Evolutionary conservation across 2,888 invertebrate species (phyloP).

Genomic region (Ecliptopera silaceata): DNA sequence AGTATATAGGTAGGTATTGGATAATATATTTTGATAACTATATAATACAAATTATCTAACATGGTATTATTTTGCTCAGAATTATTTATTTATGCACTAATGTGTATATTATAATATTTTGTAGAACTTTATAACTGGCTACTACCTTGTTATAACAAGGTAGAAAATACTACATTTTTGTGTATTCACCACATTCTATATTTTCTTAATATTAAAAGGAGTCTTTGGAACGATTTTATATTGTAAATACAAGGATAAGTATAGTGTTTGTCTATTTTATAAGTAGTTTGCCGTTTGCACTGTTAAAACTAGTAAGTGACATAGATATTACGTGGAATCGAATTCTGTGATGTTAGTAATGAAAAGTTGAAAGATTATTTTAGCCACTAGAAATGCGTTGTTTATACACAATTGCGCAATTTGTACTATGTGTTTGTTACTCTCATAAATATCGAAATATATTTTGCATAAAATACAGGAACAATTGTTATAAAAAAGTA

Average conservation of each 20-base stretch:
- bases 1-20: neutral
- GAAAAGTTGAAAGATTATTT: neutral
- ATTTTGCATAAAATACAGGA: too few relatives aligned
- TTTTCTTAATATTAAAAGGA: neutral
- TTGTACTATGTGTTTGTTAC: too few relatives aligned
- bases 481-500: too few relatives aligned
- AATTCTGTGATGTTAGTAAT: constrained; percentile 3
- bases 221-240: constrained; percentile 5
- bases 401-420: too few relatives aligned
- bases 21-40: neutral
- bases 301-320: neutral
- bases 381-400: too few relatives aligned
- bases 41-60: neutral
- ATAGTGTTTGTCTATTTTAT: neutral
- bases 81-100: neutral
- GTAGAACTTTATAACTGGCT: constrained; percentile 5
- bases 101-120: constrained; percentile 10
- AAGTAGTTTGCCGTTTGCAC: neutral
- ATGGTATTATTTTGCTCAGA: constrained; percentile 8
- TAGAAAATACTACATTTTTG: neutral
- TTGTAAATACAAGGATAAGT: neutral
- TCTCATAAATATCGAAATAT: too few relatives aligned
- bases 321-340: neutral
- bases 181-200: neutral
- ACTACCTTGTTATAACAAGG: too few relatives aligned